Evolutionary conservation across 2,888 invertebrate species (phyloP).

Genomic region (Ophonus ardosiacus): DNA sequence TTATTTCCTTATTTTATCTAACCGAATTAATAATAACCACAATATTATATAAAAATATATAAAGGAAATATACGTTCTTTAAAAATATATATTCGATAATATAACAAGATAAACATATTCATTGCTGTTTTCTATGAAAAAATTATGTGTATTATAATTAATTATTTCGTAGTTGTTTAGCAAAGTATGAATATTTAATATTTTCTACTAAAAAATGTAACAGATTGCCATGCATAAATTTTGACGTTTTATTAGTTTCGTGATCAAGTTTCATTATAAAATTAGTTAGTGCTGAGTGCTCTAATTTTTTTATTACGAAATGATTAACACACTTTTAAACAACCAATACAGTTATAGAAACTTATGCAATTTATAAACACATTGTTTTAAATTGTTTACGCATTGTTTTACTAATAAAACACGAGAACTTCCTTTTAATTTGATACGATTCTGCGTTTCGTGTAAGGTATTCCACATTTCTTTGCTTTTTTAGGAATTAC

Average conservation of each 20-base stretch:
- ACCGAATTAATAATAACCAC: too few species aligned
- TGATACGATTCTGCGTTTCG: too few species aligned
- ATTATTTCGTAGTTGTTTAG: neutral
- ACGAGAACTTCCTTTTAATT: neutral
- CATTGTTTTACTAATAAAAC: neutral
- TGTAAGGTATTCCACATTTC: too few species aligned
- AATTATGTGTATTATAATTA: neutral
- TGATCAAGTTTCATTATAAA: constrained; percentile 27
- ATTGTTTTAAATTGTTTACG: neutral
- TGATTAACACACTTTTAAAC: constrained; percentile 37
- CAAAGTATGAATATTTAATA: neutral
- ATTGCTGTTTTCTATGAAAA: neutral
- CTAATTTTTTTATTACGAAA: constrained; percentile 30
- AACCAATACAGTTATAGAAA: constrained; percentile 24
- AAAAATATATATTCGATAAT: too few species aligned
- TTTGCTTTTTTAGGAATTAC: too few species aligned
- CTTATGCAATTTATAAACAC: constrained; percentile 1
- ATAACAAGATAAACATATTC: neutral
- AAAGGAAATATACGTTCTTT: too few species aligned
- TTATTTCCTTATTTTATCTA: too few species aligned
- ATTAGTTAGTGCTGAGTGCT: constrained; percentile 16
- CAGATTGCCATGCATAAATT: constrained; percentile 12
- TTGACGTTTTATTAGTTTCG: constrained; percentile 30
- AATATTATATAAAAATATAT: too few species aligned
- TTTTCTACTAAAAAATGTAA: constrained; percentile 37